Evolutionary conservation across 2,888 invertebrate species (phyloP).

Genomic region (Trichopria drosophilae): DNA sequence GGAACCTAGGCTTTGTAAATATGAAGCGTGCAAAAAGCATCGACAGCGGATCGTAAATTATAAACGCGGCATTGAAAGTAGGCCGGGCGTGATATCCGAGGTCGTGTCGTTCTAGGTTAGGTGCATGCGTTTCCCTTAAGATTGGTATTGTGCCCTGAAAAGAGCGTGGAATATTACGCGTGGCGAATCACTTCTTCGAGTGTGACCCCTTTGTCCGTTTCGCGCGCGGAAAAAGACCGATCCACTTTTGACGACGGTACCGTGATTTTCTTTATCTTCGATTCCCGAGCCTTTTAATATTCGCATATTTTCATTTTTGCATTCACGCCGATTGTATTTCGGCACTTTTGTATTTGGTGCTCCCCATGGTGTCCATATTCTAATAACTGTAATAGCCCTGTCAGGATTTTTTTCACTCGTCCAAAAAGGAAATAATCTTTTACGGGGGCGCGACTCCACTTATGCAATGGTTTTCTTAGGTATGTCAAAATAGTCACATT

Average conservation of each 20-base stretch:
- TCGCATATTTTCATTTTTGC: too few relatives aligned
- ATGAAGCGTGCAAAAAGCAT: constrained; percentile 8
- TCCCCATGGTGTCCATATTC: too few relatives aligned
- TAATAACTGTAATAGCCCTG: too few relatives aligned
- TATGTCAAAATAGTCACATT: too few relatives aligned
- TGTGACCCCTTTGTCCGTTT: too few relatives aligned
- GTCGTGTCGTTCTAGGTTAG: constrained; percentile 36
- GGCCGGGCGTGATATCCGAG: constrained; percentile 46
- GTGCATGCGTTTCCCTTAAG: constrained; percentile 36
- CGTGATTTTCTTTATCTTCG: constrained; percentile 1
- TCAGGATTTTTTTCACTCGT: too few relatives aligned
- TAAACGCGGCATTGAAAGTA: constrained; percentile 38
- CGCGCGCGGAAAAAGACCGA: constrained; percentile 4
- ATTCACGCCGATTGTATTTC: too few relatives aligned
- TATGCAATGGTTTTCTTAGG: too few relatives aligned
- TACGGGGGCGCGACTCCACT: too few relatives aligned
- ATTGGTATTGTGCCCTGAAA: constrained; percentile 46
- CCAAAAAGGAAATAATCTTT: too few relatives aligned
- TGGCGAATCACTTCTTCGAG: constrained; percentile 39
- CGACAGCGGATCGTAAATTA: constrained; percentile 38
- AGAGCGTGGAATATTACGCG: constrained; percentile 41
- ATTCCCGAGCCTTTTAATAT: background rate
- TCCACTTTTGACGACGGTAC: background rate
- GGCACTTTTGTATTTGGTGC: too few relatives aligned
- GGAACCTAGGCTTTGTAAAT: too few relatives aligned